Evolutionary conservation across 1,140 invertebrate species (phyloP).

Genomic region (Drosophila arizonae): DNA sequence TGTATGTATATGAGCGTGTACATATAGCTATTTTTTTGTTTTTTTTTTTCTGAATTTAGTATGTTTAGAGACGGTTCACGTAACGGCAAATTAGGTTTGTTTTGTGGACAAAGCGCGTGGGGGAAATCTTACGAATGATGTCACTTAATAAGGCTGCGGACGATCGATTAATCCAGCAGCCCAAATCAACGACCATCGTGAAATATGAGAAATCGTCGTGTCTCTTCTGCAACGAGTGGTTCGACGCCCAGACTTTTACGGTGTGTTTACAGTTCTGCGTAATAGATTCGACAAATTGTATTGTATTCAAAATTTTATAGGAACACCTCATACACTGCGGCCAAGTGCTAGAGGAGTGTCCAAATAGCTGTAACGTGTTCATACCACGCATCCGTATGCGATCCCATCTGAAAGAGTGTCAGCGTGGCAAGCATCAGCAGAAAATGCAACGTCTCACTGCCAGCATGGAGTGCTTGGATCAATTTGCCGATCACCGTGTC

Average conservation of each 20-base stretch:
- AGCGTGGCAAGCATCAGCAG: slow-evolving; percentile 63
- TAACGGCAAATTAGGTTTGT: slow-evolving; percentile 29
- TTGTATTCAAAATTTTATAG: slow-evolving; percentile 56
- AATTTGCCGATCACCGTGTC: slow-evolving; percentile 64
- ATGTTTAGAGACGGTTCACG: slow-evolving; percentile 57
- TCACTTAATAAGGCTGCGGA: slow-evolving; percentile 37
- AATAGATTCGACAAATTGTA: neutral
- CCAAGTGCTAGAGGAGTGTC: slow-evolving; percentile 87
- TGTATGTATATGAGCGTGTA: neutral
- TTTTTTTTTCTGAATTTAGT: slow-evolving; percentile 56
- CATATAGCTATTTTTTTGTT: neutral
- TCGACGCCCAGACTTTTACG: slow-evolving; percentile 85
- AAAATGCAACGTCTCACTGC: slow-evolving; percentile 40
- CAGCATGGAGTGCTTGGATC: slow-evolving; percentile 68
- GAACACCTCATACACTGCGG: slow-evolving; percentile 87
- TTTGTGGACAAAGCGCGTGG: neutral
- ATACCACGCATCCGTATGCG: slow-evolving; percentile 85
- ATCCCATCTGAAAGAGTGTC: slow-evolving; percentile 85
- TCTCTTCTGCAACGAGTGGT: slow-evolving; percentile 86
- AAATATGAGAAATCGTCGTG: slow-evolving; percentile 84
- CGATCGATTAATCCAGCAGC: slow-evolving; percentile 10
- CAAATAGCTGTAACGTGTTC: slow-evolving; percentile 87
- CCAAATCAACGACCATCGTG: slow-evolving; percentile 70
- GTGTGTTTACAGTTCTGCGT: slow-evolving; percentile 54
- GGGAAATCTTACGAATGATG: slow-evolving; percentile 31